phyloP scores from a whole-genome alignment of 2,797 vertebrate genomes.

The Nannoperca australis region DNA sequence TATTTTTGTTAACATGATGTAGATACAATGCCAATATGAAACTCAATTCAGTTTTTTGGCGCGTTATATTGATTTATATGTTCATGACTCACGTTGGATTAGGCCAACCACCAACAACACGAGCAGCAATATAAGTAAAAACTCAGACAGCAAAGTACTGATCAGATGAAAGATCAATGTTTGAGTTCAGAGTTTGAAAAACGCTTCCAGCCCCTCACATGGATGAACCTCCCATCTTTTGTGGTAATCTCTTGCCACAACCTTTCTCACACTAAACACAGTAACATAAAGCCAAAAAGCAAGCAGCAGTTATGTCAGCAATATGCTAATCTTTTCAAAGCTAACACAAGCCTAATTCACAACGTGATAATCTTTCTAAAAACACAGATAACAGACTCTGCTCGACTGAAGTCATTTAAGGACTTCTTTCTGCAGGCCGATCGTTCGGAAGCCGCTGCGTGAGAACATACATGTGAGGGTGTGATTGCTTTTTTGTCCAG shows the following conservation, averaged over 20 bases:
- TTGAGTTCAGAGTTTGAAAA: background rate
- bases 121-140: background rate
- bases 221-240: background rate
- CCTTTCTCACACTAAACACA: background rate
- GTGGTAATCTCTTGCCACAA: background rate
- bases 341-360: background rate
- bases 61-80: background rate
- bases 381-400: background rate
- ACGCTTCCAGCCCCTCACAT: background rate
- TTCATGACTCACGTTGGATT: background rate
- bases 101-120: background rate
- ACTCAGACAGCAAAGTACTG: background rate
- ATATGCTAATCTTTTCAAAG: background rate
- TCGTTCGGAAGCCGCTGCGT: background rate
- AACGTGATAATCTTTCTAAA: no score
- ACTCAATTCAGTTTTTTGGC: background rate
- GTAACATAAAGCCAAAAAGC: background rate
- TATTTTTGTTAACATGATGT: background rate
- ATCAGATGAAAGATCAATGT: background rate
- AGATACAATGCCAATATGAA: background rate
- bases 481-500: constrained; percentile 46
- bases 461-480: background rate
- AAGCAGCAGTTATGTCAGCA: background rate
- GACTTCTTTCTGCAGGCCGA: background rate
- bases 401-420: constrained; percentile 7